Conservation (phyloP, 2,113 vertebrate genomes). For the Psilopsiagon aurifrons region DNA sequence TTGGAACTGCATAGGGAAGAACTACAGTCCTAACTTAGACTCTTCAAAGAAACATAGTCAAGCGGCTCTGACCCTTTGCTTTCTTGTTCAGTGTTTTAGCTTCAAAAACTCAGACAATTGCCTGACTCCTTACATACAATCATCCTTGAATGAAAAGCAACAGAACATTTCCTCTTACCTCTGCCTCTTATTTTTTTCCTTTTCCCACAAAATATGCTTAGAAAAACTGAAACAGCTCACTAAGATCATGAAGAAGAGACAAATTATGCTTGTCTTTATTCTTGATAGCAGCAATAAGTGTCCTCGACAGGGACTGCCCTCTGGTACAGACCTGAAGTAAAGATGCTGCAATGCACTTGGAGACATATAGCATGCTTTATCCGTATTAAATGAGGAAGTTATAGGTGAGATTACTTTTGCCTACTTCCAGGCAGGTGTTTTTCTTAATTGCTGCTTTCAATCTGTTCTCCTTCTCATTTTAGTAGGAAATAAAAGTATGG, state of each 20-base stretch:
- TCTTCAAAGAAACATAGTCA: neutral
- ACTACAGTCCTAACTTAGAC: neutral
- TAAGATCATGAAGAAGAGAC: neutral
- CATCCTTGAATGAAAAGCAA: neutral
- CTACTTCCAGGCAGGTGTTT: neutral
- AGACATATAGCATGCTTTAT: neutral
- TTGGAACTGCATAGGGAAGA: neutral
- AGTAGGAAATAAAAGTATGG: neutral
- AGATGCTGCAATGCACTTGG: neutral
- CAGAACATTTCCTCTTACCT: neutral
- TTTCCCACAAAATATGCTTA: neutral
- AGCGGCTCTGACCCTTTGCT: neutral
- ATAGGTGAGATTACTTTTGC: neutral
- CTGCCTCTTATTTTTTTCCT: neutral
- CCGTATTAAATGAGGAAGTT: neutral
- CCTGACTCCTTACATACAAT: neutral
- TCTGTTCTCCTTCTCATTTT: neutral
- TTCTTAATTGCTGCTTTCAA: neutral
- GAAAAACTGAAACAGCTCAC: neutral
- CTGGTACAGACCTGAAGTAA: neutral
- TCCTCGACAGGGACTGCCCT: neutral
- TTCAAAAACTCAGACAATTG: neutral
- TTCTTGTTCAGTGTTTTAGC: neutral
- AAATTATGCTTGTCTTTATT: neutral
- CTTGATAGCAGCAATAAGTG: neutral